Evolutionary conservation across 2,888 invertebrate genomes (phyloP), one percentile per base, ranked within the genome.

Genomic region (Diarsia mendica): DNA sequence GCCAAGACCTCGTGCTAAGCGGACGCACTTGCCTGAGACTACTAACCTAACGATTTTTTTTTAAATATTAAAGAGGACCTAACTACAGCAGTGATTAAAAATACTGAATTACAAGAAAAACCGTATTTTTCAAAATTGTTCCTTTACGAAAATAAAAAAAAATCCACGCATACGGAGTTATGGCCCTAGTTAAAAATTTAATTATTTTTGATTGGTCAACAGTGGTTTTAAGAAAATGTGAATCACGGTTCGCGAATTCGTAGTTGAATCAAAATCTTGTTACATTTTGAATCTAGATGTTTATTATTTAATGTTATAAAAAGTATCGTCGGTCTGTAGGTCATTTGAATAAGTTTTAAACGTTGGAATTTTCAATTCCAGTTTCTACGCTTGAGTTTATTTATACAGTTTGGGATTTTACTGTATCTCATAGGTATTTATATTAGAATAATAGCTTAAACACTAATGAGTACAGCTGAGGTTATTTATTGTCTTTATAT

Each of bases 231-330:
- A 39, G 13, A 20, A 55, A 55, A 58, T 46, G 3, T 75, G 61
- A 67, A 23, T 77, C 67, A 61, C 4, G 15, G 6, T 20, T 49
- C 58, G 8, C 15, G 13, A 23, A 67, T 67, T 60, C 5, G 46
- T 53, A 28, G 18, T 48, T 33, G 9, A 58, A 48, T 46, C 23
- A 53, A 23, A 77, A 77, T 67, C 49, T 33, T 61, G 60, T 67
- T 51, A 51, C 39, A 61, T 66, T 2, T 28, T 2, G 28, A 28
- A 28, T 28, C 44, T 18, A 10, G 20, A 20, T 60, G 28, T 76
- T 39, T n/a, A 76, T 75, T 39, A 75, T 75, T 39, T 53, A 39
- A 9, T 58, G n/a, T 75, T 51, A 46, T 48, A 48, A 75, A 75
- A 75, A 11, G 28, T 65, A 44, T 44, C 11, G 13, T 55, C 33